Percentiles rank a stretch among this genome's conserved stretches.
phyloP scores from a whole-genome alignment of 1,140 invertebrate genomes.

The Galleria mellonella region DNA sequence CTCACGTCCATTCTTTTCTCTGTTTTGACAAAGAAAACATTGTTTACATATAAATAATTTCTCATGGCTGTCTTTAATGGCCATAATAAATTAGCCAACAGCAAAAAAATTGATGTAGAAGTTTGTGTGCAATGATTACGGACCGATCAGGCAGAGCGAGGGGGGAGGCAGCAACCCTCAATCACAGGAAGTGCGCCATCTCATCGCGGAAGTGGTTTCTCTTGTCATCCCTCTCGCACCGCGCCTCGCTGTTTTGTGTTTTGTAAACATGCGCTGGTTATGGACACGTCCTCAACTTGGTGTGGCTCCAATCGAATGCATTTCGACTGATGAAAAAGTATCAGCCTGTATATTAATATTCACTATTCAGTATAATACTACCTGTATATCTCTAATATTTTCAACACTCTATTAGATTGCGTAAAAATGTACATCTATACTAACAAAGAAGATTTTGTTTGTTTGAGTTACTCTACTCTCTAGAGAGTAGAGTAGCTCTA shows the following conservation, averaged over 20 bases:
- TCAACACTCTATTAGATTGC: no score
- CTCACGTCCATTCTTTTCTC: no score
- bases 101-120: slow-evolving; percentile 26
- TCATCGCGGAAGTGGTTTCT: slow-evolving; percentile 75
- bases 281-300: slow-evolving; percentile 52
- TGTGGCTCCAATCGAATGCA: slow-evolving; percentile 52
- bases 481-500: no score
- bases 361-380: no score
- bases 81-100: not conserved
- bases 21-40: no score
- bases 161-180: slow-evolving; percentile 53
- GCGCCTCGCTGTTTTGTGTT: slow-evolving; percentile 26
- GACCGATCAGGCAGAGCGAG: slow-evolving; percentile 17
- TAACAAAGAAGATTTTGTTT: no score
- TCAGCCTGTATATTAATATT: not conserved
- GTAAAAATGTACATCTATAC: no score
- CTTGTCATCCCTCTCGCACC: slow-evolving; percentile 53
- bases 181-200: slow-evolving; percentile 75
- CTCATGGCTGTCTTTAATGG: no score
- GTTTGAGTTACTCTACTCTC: no score
- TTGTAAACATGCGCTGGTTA: slow-evolving; percentile 56
- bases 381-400: no score
- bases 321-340: slow-evolving; percentile 49
- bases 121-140: slow-evolving; percentile 26
- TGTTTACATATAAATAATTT: no score